Base-by-base conservation (phyloP, 2,888 invertebrate species). In the Lepidochrysops patricia region DNA sequence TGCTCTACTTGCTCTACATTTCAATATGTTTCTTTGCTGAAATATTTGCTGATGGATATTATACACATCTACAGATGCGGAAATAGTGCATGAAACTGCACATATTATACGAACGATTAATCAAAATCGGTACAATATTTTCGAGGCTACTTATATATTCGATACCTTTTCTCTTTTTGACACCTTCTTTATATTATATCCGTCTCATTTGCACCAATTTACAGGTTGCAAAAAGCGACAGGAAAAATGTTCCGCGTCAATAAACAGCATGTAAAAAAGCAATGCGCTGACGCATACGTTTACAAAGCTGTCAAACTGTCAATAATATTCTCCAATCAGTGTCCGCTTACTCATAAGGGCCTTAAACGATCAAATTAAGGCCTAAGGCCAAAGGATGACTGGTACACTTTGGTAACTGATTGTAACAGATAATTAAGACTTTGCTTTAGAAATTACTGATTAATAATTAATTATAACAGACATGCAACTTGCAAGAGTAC, bases 311-410 rank as follows among this genome's bases (percentile, higher is more conserved):
- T 43, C 43, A 43, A 9, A 19, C 19, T 43, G 23, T 23, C 43
- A 43, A 43, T 43, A 19, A 43, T 23, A 19, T 43, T 43, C 43
- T 43, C 23, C 43, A 43, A 43, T 43, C 43, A 43, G 43, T 43
- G 43, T 43, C 43, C 19, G 43, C 43, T 43, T 43, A 43, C 43
- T 43, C 19, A 19, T 43, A 43, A 43, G 43, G 43, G 43, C 43
- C 23, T 43, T 43, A 43, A 43, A 19, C 43, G 43, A 43, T 23
- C 19, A 43, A 43, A 43, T 43, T 43, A 43, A 43, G 43, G 43
- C 19, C 23, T 43, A 43, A 43, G 43, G 43, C 43, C 43, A 43
- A 23, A 43, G 9, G 43, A 43, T 43, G 43, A 19, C 23, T 23
- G 19, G 43, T 43, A 43, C 43, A 12, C 43, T 43, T 23, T 43